Evolutionary conservation across 2,888 invertebrate genomes (phyloP).

Genomic region (Allolobophora icterica): DNA sequence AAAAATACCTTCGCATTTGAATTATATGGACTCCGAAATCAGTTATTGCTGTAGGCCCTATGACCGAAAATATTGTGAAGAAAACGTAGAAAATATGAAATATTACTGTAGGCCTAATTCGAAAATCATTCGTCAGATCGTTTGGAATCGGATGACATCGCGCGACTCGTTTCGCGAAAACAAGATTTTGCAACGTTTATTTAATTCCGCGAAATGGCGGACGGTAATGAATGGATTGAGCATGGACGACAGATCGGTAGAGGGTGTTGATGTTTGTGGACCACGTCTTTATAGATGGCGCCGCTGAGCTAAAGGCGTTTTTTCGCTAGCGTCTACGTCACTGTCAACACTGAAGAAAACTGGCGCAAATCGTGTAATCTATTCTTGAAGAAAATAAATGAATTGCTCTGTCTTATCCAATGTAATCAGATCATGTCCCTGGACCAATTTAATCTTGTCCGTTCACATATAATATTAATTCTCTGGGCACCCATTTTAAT

Average conservation of each 20-base stretch:
- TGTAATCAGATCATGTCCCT: background rate
- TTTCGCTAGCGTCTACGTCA: background rate
- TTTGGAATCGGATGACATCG: background rate
- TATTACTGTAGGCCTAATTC: background rate
- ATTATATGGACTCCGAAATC: background rate
- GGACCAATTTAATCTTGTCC: no score
- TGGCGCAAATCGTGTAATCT: background rate
- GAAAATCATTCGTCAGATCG: background rate
- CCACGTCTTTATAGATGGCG: background rate
- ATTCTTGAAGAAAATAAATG: background rate
- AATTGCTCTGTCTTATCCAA: background rate
- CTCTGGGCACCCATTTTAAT: no score
- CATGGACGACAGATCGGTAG: background rate
- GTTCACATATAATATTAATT: no score
- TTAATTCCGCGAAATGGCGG: background rate
- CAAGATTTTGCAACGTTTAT: background rate
- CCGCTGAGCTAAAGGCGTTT: background rate
- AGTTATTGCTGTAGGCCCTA: background rate
- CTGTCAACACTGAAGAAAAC: background rate
- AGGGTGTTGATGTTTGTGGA: slow-evolving; percentile 8
- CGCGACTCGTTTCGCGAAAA: background rate
- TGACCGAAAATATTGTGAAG: no score
- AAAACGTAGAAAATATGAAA: background rate
- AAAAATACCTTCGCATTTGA: no score
- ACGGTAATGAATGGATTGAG: background rate